Base-by-base conservation (phyloP, 1,140 invertebrate genomes). In the Spodoptera litura region DNA sequence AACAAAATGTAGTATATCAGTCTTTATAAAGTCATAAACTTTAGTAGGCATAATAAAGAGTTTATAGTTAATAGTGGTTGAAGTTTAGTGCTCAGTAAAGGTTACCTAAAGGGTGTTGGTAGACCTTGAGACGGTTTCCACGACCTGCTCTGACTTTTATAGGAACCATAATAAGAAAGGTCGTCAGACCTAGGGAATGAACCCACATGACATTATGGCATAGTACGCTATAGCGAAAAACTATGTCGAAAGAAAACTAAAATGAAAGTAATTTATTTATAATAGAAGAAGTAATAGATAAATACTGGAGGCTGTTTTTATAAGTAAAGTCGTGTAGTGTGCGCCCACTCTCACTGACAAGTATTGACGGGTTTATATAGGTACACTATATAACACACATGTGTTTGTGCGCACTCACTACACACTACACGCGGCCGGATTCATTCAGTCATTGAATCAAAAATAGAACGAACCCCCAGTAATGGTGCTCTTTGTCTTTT, bases 101-200 rank as follows among this genome's bases (percentile, higher is more conserved):
- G 62, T 66, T 66, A 66, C 38, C 38, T 25, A 12, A 49, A 49
- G 62, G 62, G 15, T 66, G 62, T 49, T 66, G n/a, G 2, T 10
- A 66, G 49, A 49, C 62, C 62, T 66, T 66, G 15, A 66, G 38
- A 49, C 62, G 5, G 53, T n/a, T 9, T 9, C 15, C 53, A 15
- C 15, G 53, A 20, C 9, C 0, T 3, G 15, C 55, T 20, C 20
- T 44, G 38, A 44, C 38, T 44, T 44, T 35, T 61, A 35, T 31
- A 35, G 4, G 12, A 35, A 27, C 25, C 12, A 61, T 35, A 61
- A 61, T 13, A 4, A 31, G 27, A 5, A 35, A 11, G 27, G 27
- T 35, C 25, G 25, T 59, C 27, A 44, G 38, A 44, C 38, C 38
- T 44, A 44, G 5, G 38, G 38, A 44, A 44, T 44, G 38, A 44